Conservation (phyloP, 1,140 invertebrate genomes). For the Leptopilina boulardi region DNA sequence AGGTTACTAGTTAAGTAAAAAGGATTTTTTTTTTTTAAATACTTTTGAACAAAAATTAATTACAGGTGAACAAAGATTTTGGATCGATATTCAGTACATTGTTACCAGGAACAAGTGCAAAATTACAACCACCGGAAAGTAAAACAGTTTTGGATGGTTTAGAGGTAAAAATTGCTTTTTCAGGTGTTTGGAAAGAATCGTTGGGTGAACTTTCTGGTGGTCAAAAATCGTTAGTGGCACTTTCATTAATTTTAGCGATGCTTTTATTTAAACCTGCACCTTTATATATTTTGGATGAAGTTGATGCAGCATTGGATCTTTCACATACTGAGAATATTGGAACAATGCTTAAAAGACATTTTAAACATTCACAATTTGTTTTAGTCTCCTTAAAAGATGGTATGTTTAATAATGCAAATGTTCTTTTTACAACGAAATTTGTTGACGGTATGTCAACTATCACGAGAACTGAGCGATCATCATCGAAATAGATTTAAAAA, state of each 20-base stretch:
- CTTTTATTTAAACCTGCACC: conserved; percentile 98
- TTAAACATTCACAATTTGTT: conserved; percentile 98
- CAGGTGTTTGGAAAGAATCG: conserved; percentile 96
- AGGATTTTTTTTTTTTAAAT: too few relatives aligned
- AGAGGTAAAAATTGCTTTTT: conserved; percentile 95
- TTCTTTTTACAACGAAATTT: conserved; percentile 96
- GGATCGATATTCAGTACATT: conserved; percentile 96
- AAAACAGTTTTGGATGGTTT: conserved; percentile 89
- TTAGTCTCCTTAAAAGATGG: conserved; percentile 99
- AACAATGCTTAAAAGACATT: conserved; percentile 95
- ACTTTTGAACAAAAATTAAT: too few relatives aligned
- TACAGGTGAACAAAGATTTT: conserved; percentile 91
- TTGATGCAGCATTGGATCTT: conserved; percentile 98
- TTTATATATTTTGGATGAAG: conserved; percentile 98
- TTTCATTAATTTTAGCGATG: conserved; percentile 97
- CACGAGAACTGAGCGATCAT: conserved; percentile 75
- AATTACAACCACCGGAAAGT: conserved; percentile 86
- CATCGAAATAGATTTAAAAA: neutral
- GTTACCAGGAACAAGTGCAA: conserved; percentile 91
- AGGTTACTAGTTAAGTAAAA: too few relatives aligned
- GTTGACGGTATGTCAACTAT: conserved; percentile 96
- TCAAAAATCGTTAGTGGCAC: conserved; percentile 95
- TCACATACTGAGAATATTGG: conserved; percentile 99
- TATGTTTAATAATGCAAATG: conserved; percentile 99
- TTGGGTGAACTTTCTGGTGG: conserved; percentile 97